These are phyloP conservation scores for Marronus borbonicus DNA, from an alignment of 2,888 invertebrate genomes.

Conservation along the genomic window DNA sequence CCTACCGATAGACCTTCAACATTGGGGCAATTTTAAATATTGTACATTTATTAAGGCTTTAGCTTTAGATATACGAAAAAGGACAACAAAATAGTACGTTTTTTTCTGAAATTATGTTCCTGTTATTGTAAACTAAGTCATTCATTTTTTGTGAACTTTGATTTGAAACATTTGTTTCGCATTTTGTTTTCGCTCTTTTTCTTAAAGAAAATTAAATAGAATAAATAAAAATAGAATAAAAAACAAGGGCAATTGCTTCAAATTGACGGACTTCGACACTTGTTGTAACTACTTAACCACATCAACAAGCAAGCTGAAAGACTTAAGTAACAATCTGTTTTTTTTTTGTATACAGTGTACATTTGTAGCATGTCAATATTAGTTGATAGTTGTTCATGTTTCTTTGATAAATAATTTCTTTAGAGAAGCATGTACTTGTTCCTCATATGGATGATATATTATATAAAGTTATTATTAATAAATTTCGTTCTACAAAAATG, in stretches of 20 bases:
- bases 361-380: constrained; percentile 69
- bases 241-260: constrained; percentile 40
- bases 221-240: neutral
- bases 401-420: constrained; percentile 66
- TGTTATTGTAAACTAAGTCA: constrained; percentile 70
- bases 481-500: constrained; percentile 68
- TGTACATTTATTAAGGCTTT: constrained; percentile 61
- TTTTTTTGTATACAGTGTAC: constrained; percentile 70
- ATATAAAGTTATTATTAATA: constrained; percentile 69
- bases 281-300: constrained; percentile 67
- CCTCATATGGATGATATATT: constrained; percentile 69
- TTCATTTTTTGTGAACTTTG: constrained; percentile 64
- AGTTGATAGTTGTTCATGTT: constrained; percentile 68
- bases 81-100: constrained; percentile 61
- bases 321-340: constrained; percentile 64
- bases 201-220: constrained; percentile 15
- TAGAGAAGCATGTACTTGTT: constrained; percentile 69
- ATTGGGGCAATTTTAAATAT: constrained; percentile 49
- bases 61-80: constrained; percentile 60
- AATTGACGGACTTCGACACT: constrained; percentile 57
- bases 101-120: constrained; percentile 70
- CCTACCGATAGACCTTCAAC: constrained; percentile 2
- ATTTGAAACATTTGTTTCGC: constrained; percentile 46
- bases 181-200: constrained; percentile 48
- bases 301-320: constrained; percentile 68